These are phyloP conservation scores for Stenoptilia bipunctidactyla DNA, from an alignment of 2,888 invertebrate genomes.

Conservation along the genomic window DNA sequence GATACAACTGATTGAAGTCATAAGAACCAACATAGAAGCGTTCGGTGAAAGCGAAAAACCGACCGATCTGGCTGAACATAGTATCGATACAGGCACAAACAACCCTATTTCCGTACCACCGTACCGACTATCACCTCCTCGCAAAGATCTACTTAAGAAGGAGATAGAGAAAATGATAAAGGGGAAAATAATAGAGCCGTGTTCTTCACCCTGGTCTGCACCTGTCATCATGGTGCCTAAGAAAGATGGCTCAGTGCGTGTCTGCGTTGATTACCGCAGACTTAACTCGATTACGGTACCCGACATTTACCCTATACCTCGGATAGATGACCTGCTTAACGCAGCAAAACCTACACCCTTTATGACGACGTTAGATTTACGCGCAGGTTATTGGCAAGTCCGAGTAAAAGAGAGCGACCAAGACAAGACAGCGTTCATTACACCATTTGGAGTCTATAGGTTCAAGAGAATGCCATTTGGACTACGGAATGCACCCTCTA, in stretches of 20 bases:
- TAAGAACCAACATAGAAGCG: background rate
- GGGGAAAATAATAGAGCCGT: background rate
- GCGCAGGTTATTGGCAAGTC: slow-evolving; percentile 22
- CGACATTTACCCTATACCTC: too few species aligned
- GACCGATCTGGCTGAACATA: background rate
- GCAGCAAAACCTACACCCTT: slow-evolving; percentile 20
- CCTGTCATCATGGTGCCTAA: too few species aligned
- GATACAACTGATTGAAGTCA: background rate
- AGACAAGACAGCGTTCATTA: slow-evolving; percentile 25
- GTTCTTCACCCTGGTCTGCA: background rate
- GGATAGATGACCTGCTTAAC: slow-evolving; percentile 21
- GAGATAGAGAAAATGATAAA: background rate
- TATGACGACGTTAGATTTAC: slow-evolving; percentile 21
- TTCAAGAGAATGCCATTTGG: too few species aligned
- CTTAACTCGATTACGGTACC: slow-evolving; percentile 8
- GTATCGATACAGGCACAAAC: background rate
- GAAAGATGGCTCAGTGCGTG: background rate
- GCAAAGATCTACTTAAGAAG: background rate
- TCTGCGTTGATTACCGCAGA: background rate
- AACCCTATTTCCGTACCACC: background rate
- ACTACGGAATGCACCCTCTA: slow-evolving; percentile 20
- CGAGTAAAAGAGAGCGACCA: slow-evolving; percentile 17
- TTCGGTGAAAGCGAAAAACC: background rate
- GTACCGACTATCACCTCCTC: background rate
- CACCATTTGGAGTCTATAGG: slow-evolving; percentile 26